Evolutionary conservation across 2,797 vertebrate genomes (phyloP), one percentile per base, ranked within the genome.

Genomic region (Thripadectes ignobilis): DNA sequence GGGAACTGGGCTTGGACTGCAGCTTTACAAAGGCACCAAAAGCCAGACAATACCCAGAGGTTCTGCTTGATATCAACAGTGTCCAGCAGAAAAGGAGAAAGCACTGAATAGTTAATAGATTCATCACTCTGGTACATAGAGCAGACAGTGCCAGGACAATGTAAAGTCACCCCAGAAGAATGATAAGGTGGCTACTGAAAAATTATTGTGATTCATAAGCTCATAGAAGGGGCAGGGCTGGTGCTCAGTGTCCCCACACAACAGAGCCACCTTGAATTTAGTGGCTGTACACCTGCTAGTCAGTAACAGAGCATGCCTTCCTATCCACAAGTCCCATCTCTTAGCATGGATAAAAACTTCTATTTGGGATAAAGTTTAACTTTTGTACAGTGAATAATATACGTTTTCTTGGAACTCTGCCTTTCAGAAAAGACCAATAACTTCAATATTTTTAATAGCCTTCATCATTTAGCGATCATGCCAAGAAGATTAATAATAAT

Each of bases 401-500:
- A 76, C 3, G 23, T 91, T 87, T 90, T 78, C 30, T 76, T 85
- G 43, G 34, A 95, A 88, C n/a, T 91, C 69, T 38, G n/a, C 46
- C 85, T 95, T 91, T 69, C 41, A 96, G n/a, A 38, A 63, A 90
- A 73, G 67, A 85, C 61, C 34, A 79, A 32, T 78, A 82, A 69
- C 38, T 41, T 57, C 29, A 92, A 38, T 39, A 7, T 82, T 62
- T 92, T 94, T 73, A 91, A 78, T 49, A 85, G 63, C 38, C 12
- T 83, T 83, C 62, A 46, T 67, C 51, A 68, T 76, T 85, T 72
- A 91, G 55, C 21, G 61, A n/a, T 96, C 84, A 59, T 36, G 26
- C 68, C 39, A 51, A 88, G 81, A 87, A 85, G 80, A 87, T 93
- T 62, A 84, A 92, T 68, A 92, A 92, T 67, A 90, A 36, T 72